Evolutionary conservation across 2,888 invertebrate genomes (phyloP), one percentile per base, ranked within the genome.

Genomic region (Vanessa cardui): DNA sequence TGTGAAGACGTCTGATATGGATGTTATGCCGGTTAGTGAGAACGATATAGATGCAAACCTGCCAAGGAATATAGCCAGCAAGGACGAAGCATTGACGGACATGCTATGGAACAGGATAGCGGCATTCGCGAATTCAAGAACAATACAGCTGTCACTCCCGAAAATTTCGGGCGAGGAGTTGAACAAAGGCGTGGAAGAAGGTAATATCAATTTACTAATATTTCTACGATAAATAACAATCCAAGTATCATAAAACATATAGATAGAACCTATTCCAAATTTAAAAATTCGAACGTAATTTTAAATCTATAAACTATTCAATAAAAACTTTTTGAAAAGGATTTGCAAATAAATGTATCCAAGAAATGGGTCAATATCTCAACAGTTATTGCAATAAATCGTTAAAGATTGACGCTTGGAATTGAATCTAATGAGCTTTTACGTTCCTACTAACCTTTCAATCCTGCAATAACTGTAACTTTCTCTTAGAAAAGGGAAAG

Each of bases 91-190:
- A 0, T 86, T 97, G 58, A 94, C 95, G 5, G 93, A 94, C 50
- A 94, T 96, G 92, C 87, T 97, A 16, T 93, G 96, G 87, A 96
- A 96, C 68, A 94, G 95, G 62, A 85, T 96, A 20, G 94, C 96
- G 7, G 93, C 94, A 56, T 95, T 97, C 77, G 94, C 97, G 75
- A 96, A 95, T 76, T 95, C 96, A 0, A 95, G 96, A 82, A 96
- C 96, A 46, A 86, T 97, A 58, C 96, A 97, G 86, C 93, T 97
- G 68, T 95, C 95, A 26, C 88, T 97, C 76, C 97, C 97, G 0
- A 95, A 95, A 82, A 88, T 97, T 68, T 93, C 94, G 7, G 94
- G 95, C 2, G 92, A 94, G 54, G 96, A 96, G 70, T 86, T 96
- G 20, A 95, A 95, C 74, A 93, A 95, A 20, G 95, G 95, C 50